Conservation (phyloP, 37 sponge, comb jelly and placozoan species). For the Trichoplax adhaerens region DNA sequence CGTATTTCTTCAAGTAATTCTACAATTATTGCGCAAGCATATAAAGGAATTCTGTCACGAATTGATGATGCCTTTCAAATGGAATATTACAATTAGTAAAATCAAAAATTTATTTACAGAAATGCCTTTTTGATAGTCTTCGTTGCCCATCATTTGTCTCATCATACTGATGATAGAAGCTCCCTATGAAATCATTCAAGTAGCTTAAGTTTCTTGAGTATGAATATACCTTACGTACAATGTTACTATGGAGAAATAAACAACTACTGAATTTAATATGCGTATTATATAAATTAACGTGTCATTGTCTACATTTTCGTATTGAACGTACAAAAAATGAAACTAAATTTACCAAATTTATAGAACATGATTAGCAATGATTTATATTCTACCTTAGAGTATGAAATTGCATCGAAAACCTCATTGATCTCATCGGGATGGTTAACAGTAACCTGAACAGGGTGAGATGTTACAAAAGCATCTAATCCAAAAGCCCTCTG, state of each 20-base stretch:
- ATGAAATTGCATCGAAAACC: conserved; percentile 89
- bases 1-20: conserved; percentile 30
- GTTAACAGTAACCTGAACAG: conserved; percentile 15
- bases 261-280: not conserved
- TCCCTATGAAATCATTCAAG: conserved; percentile 23
- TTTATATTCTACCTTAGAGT: conserved; percentile 48
- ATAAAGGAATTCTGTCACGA: not conserved
- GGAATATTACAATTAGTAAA: not conserved
- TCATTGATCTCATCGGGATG: conserved; percentile 67
- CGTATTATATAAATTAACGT: not conserved
- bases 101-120: conserved; percentile 8
- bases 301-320: not conserved
- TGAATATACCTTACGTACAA: too few species aligned
- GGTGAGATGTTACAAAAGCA: conserved; percentile 4
- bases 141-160: conserved; percentile 26
- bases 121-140: conserved; percentile 39
- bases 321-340: not conserved
- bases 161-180: conserved; percentile 65
- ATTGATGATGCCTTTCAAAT: not conserved
- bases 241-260: not conserved
- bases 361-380: too few species aligned
- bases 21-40: not conserved
- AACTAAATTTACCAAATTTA: not conserved
- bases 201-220: too few species aligned
- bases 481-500: conserved; percentile 10